Evolutionary conservation across 2,888 invertebrate genomes (phyloP), one percentile per base, ranked within the genome.

Genomic region (Agapetus fuscipes): DNA sequence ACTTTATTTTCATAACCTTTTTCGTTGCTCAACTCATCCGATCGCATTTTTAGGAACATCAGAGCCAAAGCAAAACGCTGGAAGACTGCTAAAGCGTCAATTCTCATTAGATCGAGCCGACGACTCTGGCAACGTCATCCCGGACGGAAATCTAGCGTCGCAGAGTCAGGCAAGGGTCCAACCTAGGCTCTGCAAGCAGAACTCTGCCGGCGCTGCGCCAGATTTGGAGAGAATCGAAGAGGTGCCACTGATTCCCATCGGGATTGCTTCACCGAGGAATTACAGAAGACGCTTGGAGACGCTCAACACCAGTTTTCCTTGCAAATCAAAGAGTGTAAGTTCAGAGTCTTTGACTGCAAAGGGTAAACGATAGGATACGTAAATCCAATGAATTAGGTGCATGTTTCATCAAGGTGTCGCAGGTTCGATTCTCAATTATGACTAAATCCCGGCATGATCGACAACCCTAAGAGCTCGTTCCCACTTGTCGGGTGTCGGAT

Each of bases 201-300:
- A 76, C 53, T 76, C 76, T 16, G 74, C 74, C 2, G 76, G 76
- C 7, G 74, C 76, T 2, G 75, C 73, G 2, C 64, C 64, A 45
- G 76, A 76, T 54, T 56, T 76, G 49, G 75, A 76, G 52, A 64
- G 73, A 50, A 76, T 76, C 50, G 76, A 76, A 56, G 76, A 76
- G 53, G 62, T 72, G 15, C 67, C 72, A 3, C n/a, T 48, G 30
- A 29, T 34, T 2, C 32, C 28, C 1, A 56, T 72, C 13, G 69
- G 71, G 5, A 58, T 59, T 14, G 59, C 62, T 4, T 61, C 66
- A 17, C 48, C 48, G 3, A 45, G 37, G 13, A 33, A 35, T n/a
- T 48, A 48, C 34, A 44, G 39, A 26, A 39, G 47, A n/a, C 34
- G 43, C 6, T 28, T 45, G 14, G 47, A 41, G 14, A 37, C 42